Conservation (phyloP, 2,113 vertebrate genomes). For the Poeciliopsis occidentalis region DNA sequence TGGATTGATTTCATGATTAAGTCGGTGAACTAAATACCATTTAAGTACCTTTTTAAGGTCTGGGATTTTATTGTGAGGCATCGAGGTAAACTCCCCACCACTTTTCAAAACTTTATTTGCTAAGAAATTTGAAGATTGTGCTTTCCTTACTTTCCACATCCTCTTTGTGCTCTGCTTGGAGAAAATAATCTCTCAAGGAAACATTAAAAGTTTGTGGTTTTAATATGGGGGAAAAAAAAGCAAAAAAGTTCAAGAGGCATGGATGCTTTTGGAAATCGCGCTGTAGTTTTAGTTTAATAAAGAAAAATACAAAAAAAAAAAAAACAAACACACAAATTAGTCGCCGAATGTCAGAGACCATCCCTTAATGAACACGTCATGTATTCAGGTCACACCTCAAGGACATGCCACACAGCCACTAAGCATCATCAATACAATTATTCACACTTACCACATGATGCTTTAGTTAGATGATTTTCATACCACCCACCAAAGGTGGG, state of each 20-base stretch:
- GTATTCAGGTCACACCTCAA: slow-evolving; percentile 22
- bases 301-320: neutral
- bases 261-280: neutral
- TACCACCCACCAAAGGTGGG: neutral
- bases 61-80: too few species aligned
- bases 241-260: neutral
- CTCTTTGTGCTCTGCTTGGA: neutral
- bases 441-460: slow-evolving; percentile 17
- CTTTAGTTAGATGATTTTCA: neutral
- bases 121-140: neutral
- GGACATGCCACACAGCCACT: slow-evolving; percentile 39
- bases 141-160: neutral
- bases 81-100: too few species aligned
- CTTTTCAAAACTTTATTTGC: neutral
- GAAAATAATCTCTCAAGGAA: neutral
- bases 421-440: neutral
- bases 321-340: neutral
- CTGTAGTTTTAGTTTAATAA: neutral
- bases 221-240: neutral
- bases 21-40: too few species aligned
- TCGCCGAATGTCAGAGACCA: neutral
- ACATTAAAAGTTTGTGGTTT: neutral
- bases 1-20: too few species aligned
- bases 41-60: too few species aligned
- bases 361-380: neutral